These are phyloP conservation scores for Synanceia verrucosa DNA, from an alignment of 2,797 vertebrate genomes.

Conservation along the genomic window DNA sequence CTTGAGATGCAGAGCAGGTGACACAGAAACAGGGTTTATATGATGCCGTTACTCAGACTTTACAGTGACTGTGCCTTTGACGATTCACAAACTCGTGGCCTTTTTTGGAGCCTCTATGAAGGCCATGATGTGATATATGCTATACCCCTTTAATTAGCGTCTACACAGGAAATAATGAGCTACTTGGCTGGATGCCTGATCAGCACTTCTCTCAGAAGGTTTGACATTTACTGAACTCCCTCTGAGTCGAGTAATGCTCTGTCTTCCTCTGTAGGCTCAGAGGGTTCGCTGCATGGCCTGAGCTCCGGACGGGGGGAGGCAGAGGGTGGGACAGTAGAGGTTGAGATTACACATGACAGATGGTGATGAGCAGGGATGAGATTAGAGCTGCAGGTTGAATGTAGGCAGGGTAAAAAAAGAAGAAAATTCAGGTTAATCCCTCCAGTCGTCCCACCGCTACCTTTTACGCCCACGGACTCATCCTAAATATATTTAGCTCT, in stretches of 20 bases:
- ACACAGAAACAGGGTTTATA: background rate
- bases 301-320: background rate
- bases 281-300: background rate
- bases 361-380: constrained; percentile 54
- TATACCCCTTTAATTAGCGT: constrained; percentile 53
- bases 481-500: constrained; percentile 1
- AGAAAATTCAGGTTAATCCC: constrained; percentile 55
- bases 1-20: background rate
- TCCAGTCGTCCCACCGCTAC: constrained; percentile 16
- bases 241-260: constrained; percentile 14
- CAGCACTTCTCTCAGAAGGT: constrained; percentile 57
- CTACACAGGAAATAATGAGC: constrained; percentile 58
- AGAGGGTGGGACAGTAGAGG: constrained; percentile 12
- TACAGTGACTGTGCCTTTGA: constrained; percentile 34
- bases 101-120: constrained; percentile 26
- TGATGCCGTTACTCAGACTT: background rate
- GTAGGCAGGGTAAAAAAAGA: constrained; percentile 14
- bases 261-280: constrained; percentile 25
- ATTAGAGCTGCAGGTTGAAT: constrained; percentile 63
- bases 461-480: constrained; percentile 9
- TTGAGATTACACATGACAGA: constrained; percentile 62
- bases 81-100: constrained; percentile 14
- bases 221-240: constrained; percentile 68
- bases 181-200: constrained; percentile 43
- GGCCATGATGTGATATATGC: constrained; percentile 29